Conservation (phyloP, 2,888 invertebrate genomes). For the Lycia hirtaria region DNA sequence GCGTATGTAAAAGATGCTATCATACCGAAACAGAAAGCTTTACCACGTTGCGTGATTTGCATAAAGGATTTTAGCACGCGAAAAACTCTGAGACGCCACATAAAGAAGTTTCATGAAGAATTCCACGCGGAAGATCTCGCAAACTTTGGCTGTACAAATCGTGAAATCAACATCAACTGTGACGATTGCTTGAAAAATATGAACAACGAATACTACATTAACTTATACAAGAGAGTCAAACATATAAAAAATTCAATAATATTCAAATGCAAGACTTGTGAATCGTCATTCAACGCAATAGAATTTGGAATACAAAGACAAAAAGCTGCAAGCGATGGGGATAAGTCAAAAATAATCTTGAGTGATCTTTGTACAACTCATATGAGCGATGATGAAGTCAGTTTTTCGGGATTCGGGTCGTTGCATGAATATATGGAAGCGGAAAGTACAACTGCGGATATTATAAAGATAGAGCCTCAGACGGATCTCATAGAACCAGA, state of each 20-base stretch:
- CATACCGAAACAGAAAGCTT: slow-evolving; percentile 49
- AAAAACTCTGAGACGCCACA: slow-evolving; percentile 71
- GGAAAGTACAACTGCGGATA: slow-evolving; percentile 59
- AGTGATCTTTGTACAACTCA: slow-evolving; percentile 73
- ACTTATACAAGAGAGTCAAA: slow-evolving; percentile 55
- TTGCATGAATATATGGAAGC: slow-evolving; percentile 57
- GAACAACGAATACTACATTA: slow-evolving; percentile 56
- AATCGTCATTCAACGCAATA: slow-evolving; percentile 53
- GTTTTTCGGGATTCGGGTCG: slow-evolving; percentile 48
- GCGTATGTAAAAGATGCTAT: slow-evolving; percentile 47
- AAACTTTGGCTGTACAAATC: slow-evolving; percentile 53
- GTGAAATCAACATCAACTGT: slow-evolving; percentile 60
- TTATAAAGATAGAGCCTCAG: too few species aligned
- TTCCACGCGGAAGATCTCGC: slow-evolving; percentile 68
- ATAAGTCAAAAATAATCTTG: slow-evolving; percentile 62
- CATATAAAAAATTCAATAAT: slow-evolving; percentile 55
- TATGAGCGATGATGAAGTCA: slow-evolving; percentile 67
- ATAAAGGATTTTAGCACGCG: slow-evolving; percentile 74
- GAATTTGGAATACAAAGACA: slow-evolving; percentile 66
- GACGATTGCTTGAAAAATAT: slow-evolving; percentile 64
- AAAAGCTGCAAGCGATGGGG: slow-evolving; percentile 47
- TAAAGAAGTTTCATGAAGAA: slow-evolving; percentile 69
- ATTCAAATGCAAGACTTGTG: slow-evolving; percentile 64
- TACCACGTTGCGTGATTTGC: slow-evolving; percentile 69
- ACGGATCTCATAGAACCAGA: slow-evolving; percentile 44